Evolutionary conservation across 2,888 invertebrate species (phyloP).

Genomic region (Drosophila demipolita): DNA sequence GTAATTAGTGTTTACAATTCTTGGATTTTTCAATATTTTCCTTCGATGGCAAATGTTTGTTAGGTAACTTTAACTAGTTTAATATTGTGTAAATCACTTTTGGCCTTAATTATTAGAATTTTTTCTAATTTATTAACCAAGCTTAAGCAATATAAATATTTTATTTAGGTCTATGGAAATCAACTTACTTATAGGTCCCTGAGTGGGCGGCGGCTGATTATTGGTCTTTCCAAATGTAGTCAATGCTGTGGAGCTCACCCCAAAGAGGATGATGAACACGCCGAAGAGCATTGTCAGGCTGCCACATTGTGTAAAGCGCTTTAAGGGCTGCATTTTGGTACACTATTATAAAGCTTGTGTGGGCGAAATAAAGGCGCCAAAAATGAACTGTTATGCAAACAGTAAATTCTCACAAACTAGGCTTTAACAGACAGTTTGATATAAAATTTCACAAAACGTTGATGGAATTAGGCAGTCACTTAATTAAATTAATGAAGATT

Average conservation of each 20-base stretch:
- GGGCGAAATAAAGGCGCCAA: constrained; percentile 23
- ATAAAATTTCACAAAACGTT: constrained; percentile 40
- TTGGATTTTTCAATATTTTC: neutral
- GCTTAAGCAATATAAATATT: neutral
- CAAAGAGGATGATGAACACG: constrained; percentile 85
- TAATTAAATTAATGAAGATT: constrained; percentile 27
- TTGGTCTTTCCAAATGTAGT: constrained; percentile 90
- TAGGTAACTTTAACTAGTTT: neutral
- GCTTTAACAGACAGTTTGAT: constrained; percentile 41
- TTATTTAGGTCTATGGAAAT: neutral
- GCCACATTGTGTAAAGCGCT: constrained; percentile 85
- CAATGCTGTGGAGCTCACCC: constrained; percentile 87
- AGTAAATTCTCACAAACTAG: constrained; percentile 51
- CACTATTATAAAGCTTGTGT: constrained; percentile 10
- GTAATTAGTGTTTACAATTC: neutral
- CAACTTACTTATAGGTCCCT: constrained; percentile 87
- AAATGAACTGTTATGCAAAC: constrained; percentile 51
- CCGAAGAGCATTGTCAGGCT: constrained; percentile 85
- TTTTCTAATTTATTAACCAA: neutral
- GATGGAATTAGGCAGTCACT: constrained; percentile 17
- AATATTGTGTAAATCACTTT: neutral
- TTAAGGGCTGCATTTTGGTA: constrained; percentile 84
- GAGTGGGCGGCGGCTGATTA: constrained; percentile 87
- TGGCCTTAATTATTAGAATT: neutral
- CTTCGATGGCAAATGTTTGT: neutral